Evolutionary conservation across 2,888 invertebrate genomes (phyloP).

Genomic region (Myopa testacea): DNA sequence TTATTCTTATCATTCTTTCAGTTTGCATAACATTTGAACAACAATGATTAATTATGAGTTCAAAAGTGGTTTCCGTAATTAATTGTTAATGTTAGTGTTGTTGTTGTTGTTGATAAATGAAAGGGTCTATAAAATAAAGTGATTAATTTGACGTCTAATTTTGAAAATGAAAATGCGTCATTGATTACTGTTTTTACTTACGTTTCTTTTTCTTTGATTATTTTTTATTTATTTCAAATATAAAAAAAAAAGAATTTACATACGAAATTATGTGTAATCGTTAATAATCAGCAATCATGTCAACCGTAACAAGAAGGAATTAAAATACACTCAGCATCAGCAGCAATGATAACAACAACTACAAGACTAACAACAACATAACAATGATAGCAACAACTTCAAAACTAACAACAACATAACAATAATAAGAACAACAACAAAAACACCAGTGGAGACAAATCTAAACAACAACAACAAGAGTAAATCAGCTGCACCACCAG

Average conservation of each 20-base stretch:
- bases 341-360: no score
- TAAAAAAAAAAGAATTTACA: not conserved
- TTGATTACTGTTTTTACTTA: not conserved
- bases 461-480: no score
- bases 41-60: not conserved
- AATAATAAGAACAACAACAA: no score
- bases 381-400: not conserved
- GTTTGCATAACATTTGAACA: not conserved
- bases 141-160: no score
- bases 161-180: no score
- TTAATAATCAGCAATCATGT: slow-evolving; percentile 44
- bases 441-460: no score
- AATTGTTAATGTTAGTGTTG: not conserved
- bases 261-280: slow-evolving; percentile 16
- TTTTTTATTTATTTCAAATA: not conserved
- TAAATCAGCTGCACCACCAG: no score
- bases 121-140: not conserved
- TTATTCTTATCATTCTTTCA: not conserved
- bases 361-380: not conserved
- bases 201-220: not conserved
- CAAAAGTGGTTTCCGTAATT: not conserved
- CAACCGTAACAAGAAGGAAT: slow-evolving; percentile 41
- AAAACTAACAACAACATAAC: not conserved
- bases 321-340: slow-evolving; percentile 38
- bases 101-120: not conserved